Base-by-base conservation (phyloP, 2,888 invertebrate species). In the Drosophila prostipennis region DNA sequence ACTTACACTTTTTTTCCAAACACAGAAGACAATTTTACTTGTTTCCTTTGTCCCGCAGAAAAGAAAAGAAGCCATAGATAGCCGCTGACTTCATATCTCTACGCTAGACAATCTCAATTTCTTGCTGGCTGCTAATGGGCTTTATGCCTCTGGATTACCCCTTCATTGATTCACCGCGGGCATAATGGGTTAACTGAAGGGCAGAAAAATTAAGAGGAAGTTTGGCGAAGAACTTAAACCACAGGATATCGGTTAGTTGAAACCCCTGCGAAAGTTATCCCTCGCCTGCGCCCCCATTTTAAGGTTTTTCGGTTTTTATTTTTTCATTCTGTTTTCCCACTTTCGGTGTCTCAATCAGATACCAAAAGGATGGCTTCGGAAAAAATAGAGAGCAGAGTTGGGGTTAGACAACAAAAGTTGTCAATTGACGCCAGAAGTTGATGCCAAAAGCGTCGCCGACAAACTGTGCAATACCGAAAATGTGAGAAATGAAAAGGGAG, bases 351-450 rank as follows among this genome's bases (percentile, higher is more conserved):
- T 82, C 81, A 84, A 82, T 82, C 81, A 82, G 81, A 82, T 82
- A 82, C 79, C 81, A 68, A 65, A 67, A 73, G 70, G 68, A 76
- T 71, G 52, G 63, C 63, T 43, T 60, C 19, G 63, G 40, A 58
- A 60, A 63, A 53, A 42, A 59, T 26, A 53, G 60, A 54, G 71
- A 46, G 49, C 60, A 34, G 37, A 51, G 59, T 54, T 52, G 34
- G 23, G 60, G 51, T 51, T 45, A 74, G 71, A 68, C 79, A 74
- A 81, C 82, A 79, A 81, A 87, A 87, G 79, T 87, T 82, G 81
- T 84, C 81, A 87, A 87, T 87, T 87, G 87, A 87, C 79, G 87
- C 87, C 87, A 84, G 87, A 86, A 82, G 79, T 82, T 81, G 85
- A 79, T 71, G 81, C 85, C 85, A 76, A 48, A 40, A 49, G 67